Evolutionary conservation across 1,140 invertebrate species (phyloP).

Genomic region (Drosophila arawakana): DNA sequence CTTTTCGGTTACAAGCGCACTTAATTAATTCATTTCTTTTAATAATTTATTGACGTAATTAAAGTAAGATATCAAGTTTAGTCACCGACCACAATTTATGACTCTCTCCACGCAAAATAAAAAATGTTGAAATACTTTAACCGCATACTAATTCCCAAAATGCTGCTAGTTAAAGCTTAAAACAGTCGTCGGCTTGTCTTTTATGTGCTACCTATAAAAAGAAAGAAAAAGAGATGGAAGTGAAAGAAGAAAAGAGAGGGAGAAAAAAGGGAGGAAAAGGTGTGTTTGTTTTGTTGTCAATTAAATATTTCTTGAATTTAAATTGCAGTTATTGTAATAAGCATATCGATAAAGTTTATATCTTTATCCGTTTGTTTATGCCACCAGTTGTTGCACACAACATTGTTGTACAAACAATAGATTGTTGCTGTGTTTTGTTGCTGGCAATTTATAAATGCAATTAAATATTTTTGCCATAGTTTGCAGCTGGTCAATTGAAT

Average conservation of each 20-base stretch:
- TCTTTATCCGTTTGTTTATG: constrained; percentile 24
- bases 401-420: constrained; percentile 1
- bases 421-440: not conserved
- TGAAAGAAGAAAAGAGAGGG: not conserved
- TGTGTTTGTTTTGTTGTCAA: constrained; percentile 23
- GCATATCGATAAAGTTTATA: constrained; percentile 21
- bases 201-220: not conserved
- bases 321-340: constrained; percentile 18
- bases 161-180: not conserved
- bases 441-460: constrained; percentile 67
- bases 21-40: constrained; percentile 10
- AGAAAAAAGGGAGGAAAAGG: constrained; percentile 24
- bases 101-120: not conserved
- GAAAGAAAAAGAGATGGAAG: not conserved
- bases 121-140: constrained; percentile 1
- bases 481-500: constrained; percentile 50
- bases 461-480: constrained; percentile 52
- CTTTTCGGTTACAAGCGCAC: not conserved
- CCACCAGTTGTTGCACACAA: constrained; percentile 17
- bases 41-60: constrained; percentile 14
- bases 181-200: constrained; percentile 9
- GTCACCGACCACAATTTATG: not conserved
- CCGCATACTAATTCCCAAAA: constrained; percentile 23
- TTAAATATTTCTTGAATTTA: constrained; percentile 14
- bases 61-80: constrained; percentile 2